Percentiles rank a stretch among this genome's conserved stretches.
phyloP scores from a whole-genome alignment of 1,140 invertebrate genomes.

The Hyposmocoma kahamanoa region DNA sequence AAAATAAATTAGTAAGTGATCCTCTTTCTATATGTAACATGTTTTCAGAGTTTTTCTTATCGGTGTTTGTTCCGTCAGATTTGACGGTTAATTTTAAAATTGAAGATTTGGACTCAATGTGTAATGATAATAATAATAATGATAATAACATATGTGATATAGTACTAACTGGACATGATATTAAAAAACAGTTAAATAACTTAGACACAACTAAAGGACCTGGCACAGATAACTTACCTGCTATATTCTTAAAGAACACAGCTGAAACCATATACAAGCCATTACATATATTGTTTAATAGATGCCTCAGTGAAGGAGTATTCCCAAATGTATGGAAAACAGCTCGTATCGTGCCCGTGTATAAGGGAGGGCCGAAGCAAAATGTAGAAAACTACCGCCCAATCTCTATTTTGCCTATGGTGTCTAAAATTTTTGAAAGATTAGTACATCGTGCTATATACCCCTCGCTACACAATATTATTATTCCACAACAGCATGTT shows the following conservation, averaged over 20 bases:
- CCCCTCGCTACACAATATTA: constrained; percentile 48
- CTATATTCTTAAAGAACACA: background rate
- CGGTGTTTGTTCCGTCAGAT: constrained; percentile 4
- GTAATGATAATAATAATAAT: too few relatives aligned
- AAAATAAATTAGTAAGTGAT: background rate
- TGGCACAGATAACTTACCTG: background rate
- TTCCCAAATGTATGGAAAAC: background rate
- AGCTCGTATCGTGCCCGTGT: constrained; percentile 4
- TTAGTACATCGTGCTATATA: constrained; percentile 74
- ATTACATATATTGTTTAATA: background rate
- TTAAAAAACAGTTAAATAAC: background rate
- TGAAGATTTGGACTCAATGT: background rate
- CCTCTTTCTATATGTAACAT: constrained; percentile 4
- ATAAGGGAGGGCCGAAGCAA: constrained; percentile 4
- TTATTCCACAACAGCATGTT: constrained; percentile 8
- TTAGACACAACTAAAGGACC: background rate
- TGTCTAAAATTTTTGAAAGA: constrained; percentile 9
- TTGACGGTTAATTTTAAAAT: background rate
- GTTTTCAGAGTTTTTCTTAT: constrained; percentile 9
- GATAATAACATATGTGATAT: too few relatives aligned
- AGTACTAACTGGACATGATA: too few relatives aligned
- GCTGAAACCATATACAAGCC: background rate
- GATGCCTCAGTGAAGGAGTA: background rate
- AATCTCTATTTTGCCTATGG: background rate
- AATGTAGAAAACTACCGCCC: constrained; percentile 9